A percentile compares a stretch with the other conserved stretches of the same genome.
Conservation (phyloP, 2,113 vertebrate species). For the Boulengeromyrus knoepffleri region DNA sequence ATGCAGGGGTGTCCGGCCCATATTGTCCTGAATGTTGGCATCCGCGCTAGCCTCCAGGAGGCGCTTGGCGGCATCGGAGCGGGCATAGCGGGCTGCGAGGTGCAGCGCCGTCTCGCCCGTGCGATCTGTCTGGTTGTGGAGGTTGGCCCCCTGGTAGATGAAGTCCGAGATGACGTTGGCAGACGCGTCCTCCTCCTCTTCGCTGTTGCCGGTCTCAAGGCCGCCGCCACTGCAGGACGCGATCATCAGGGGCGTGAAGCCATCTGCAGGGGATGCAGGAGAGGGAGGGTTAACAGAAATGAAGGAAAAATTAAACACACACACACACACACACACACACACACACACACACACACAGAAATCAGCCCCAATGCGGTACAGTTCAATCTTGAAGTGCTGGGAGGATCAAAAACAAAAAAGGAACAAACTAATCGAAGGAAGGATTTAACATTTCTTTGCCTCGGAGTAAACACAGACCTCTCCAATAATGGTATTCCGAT, state of each 20-base stretch:
- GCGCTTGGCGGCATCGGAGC: conserved; percentile 90
- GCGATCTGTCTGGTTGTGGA: conserved; percentile 95
- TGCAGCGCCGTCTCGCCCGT: conserved; percentile 91
- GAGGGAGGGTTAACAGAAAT: neutral
- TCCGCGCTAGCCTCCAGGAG: conserved; percentile 92
- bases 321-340: neutral
- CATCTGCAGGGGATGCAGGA: conserved; percentile 60
- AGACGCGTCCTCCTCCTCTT: conserved; percentile 86
- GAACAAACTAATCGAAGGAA: conserved; percentile 59
- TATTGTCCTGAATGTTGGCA: conserved; percentile 94
- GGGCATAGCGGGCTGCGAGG: conserved; percentile 87
- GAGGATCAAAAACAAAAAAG: conserved; percentile 43
- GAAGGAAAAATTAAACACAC: neutral
- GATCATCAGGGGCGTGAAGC: conserved; percentile 95
- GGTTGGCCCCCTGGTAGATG: conserved; percentile 89
- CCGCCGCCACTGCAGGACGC: conserved; percentile 95
- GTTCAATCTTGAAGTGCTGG: conserved; percentile 1
- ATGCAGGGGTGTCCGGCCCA: conserved; percentile 88
- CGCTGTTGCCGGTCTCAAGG: conserved; percentile 85
- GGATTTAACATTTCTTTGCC: conserved; percentile 50
- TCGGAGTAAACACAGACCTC: conserved; percentile 47
- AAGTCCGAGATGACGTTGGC: conserved; percentile 90
- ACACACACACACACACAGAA: neutral
- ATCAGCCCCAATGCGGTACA: neutral
- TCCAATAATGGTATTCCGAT: conserved; percentile 59